Evolutionary conservation across 2,888 invertebrate species (phyloP).

Genomic region (Troides aeacus): DNA sequence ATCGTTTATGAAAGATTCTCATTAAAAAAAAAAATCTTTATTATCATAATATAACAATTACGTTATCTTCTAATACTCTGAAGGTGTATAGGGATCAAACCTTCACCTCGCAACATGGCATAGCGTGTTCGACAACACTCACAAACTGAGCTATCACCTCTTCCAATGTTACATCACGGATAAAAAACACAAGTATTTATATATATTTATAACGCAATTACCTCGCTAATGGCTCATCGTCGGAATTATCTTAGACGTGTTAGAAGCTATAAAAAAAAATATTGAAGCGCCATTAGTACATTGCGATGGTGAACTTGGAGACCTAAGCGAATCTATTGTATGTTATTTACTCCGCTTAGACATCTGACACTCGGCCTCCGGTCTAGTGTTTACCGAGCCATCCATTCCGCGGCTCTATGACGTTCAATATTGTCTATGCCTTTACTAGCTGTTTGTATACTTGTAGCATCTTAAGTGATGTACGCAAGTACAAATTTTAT

Average conservation of each 20-base stretch:
- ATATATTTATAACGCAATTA: neutral
- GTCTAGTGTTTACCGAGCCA: constrained; percentile 17
- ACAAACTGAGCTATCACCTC: no score
- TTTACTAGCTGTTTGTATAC: constrained; percentile 12
- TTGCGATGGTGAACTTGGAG: neutral
- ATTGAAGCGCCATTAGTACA: constrained; percentile 3
- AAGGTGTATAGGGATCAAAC: no score
- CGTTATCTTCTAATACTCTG: no score
- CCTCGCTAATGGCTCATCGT: neutral
- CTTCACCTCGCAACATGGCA: no score
- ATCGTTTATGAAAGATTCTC: no score
- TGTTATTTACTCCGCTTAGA: constrained; percentile 11
- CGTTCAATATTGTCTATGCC: constrained; percentile 18
- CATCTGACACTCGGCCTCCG: constrained; percentile 27
- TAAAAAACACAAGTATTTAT: neutral
- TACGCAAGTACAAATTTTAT: neutral
- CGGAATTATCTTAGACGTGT: neutral
- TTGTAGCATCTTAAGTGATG: constrained; percentile 12
- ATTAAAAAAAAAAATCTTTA: no score
- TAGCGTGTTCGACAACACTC: no score
- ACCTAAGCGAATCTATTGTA: neutral
- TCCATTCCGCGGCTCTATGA: constrained; percentile 15
- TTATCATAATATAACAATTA: no score
- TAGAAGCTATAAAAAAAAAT: constrained; percentile 8
- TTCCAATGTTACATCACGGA: no score